phyloP scores from a whole-genome alignment of 2,113 vertebrate species.

The Cromileptes altivelis region DNA sequence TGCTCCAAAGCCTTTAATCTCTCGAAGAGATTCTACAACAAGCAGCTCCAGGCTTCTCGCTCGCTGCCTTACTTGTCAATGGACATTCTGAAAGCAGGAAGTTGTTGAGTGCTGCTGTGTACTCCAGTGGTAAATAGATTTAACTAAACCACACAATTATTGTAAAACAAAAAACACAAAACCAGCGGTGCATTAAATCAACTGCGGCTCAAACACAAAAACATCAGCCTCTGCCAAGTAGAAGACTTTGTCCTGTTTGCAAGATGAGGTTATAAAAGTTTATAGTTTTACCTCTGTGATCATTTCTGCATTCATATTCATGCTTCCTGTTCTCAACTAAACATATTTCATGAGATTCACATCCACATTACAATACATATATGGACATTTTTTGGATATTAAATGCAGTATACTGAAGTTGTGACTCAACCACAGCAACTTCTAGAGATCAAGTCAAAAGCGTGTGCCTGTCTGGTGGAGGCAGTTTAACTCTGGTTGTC shows the following conservation, averaged over 20 bases:
- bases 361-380: neutral
- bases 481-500: neutral
- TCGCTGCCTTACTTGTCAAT: neutral
- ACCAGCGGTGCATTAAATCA: neutral
- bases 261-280: neutral
- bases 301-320: conserved; percentile 46
- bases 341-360: conserved; percentile 1
- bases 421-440: neutral
- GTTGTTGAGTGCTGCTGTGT: neutral
- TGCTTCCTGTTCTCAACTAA: conserved; percentile 32
- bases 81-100: neutral
- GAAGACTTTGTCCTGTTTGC: neutral
- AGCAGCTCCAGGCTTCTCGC: neutral
- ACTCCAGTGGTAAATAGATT: neutral
- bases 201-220: neutral
- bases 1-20: neutral
- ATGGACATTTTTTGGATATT: neutral
- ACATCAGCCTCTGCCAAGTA: neutral
- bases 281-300: conserved; percentile 6
- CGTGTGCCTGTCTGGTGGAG: neutral
- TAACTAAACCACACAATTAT: neutral
- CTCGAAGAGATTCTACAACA: neutral
- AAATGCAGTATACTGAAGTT: neutral
- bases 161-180: neutral
- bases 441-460: neutral